Evolutionary conservation across 2,888 invertebrate genomes (phyloP).

Genomic region (Tipula vernalis): DNA sequence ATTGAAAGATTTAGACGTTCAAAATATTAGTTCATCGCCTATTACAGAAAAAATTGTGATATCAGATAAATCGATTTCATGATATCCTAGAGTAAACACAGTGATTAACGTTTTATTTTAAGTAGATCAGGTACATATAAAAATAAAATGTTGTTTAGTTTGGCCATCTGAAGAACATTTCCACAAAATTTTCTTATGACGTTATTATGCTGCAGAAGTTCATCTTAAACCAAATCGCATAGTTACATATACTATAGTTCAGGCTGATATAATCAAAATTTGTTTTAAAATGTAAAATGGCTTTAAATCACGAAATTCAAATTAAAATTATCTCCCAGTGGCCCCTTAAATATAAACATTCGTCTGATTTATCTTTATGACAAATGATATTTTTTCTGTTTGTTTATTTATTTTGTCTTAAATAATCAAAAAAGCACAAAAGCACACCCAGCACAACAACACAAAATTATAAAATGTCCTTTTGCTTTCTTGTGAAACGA

Average conservation of each 20-base stretch:
- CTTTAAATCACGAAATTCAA: neutral
- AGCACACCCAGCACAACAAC: neutral
- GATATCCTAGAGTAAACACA: no score
- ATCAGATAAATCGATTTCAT: no score
- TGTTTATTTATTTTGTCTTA: neutral
- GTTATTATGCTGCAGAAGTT: no score
- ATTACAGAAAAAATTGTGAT: no score
- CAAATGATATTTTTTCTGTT: neutral
- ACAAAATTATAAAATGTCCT: neutral
- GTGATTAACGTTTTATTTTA: no score
- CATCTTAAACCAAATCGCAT: no score
- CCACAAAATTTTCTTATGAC: no score
- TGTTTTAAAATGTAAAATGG: neutral
- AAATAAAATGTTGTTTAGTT: no score
- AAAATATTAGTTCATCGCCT: no score
- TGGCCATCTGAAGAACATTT: no score
- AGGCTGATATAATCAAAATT: neutral
- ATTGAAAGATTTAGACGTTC: no score
- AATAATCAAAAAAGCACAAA: neutral
- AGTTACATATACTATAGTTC: neutral
- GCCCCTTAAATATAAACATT: neutral
- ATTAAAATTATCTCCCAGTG: neutral
- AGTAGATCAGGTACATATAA: no score
- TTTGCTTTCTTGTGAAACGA: neutral
- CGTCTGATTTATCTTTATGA: neutral